A percentile compares a stretch with the other conserved stretches of the same genome.
Evolutionary conservation across 2,113 vertebrate species (phyloP).

Genomic region (Glareola pratincola): DNA sequence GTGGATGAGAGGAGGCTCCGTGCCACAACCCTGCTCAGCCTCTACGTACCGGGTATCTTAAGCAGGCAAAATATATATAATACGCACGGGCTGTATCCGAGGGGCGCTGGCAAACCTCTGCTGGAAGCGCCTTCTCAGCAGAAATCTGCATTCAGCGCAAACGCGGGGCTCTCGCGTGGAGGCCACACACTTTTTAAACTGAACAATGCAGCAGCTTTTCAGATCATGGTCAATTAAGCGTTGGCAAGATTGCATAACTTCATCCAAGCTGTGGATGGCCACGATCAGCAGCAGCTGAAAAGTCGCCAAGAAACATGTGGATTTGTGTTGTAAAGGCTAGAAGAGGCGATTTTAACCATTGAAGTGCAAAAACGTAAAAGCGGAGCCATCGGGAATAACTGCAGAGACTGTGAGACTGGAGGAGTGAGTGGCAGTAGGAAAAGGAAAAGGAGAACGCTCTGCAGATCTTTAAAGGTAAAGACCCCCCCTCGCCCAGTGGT

Average conservation of each 20-base stretch:
- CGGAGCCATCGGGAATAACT: neutral
- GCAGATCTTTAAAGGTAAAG: neutral
- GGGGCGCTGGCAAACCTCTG: neutral
- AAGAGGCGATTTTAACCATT: neutral
- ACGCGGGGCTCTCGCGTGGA: neutral
- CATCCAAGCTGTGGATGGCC: neutral
- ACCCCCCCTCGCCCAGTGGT: neutral
- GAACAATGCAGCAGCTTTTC: slow-evolving; percentile 25
- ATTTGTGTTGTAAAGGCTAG: neutral
- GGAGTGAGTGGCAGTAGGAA: neutral
- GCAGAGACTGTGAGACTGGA: too few relatives aligned
- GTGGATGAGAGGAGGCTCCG: neutral
- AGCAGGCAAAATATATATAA: neutral
- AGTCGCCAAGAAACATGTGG: slow-evolving; percentile 26
- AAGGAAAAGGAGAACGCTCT: neutral
- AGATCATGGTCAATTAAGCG: slow-evolving; percentile 7
- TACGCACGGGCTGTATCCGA: neutral
- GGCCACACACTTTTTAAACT: neutral
- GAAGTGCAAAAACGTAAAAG: neutral
- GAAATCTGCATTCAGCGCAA: neutral
- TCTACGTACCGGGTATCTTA: neutral
- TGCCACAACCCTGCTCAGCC: neutral
- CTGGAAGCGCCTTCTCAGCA: neutral
- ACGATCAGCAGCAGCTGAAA: neutral
- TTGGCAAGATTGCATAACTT: neutral